Percentiles rank a stretch among this genome's conserved stretches.
These are phyloP conservation scores for Atractosteus spatula DNA, from an alignment of 2,113 vertebrate species.

Conservation along the genomic window DNA sequence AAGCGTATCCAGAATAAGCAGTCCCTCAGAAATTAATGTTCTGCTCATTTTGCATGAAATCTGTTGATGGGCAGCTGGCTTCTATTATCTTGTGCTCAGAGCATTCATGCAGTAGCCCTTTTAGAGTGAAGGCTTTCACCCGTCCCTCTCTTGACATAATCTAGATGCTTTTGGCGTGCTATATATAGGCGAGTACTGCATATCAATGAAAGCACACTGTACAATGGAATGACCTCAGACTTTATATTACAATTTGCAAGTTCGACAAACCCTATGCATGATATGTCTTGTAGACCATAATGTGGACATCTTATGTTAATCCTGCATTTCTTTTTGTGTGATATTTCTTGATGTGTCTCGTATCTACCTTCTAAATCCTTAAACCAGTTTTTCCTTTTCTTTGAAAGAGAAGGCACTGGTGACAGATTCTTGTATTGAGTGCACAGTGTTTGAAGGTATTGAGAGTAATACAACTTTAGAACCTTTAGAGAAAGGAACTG, in stretches of 20 bases:
- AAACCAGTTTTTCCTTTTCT: conserved; percentile 15
- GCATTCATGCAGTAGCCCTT: conserved; percentile 32
- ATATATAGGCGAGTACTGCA: conserved; percentile 42
- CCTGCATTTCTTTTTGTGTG: neutral
- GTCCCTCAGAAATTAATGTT: conserved; percentile 40
- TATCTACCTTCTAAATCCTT: conserved; percentile 13
- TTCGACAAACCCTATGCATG: conserved; percentile 67
- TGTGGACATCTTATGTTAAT: conserved; percentile 46
- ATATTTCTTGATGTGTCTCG: neutral
- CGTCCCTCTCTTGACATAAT: neutral
- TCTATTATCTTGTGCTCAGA: conserved; percentile 40
- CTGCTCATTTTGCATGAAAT: conserved; percentile 63
- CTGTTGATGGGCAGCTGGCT: conserved; percentile 40
- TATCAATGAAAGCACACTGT: conserved; percentile 57
- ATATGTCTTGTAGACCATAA: conserved; percentile 61
- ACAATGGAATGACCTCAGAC: conserved; percentile 57
- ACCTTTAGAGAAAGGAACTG: no score
- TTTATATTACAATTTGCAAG: conserved; percentile 34
- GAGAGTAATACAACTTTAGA: no score
- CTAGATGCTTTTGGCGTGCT: conserved; percentile 44
- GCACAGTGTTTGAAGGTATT: no score
- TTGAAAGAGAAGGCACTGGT: conserved; percentile 10
- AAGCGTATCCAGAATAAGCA: conserved; percentile 12
- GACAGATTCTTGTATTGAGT: neutral
- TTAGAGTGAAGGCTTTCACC: neutral